phyloP scores from a whole-genome alignment of 2,113 vertebrate species.

The Leptocoma aspasia region DNA sequence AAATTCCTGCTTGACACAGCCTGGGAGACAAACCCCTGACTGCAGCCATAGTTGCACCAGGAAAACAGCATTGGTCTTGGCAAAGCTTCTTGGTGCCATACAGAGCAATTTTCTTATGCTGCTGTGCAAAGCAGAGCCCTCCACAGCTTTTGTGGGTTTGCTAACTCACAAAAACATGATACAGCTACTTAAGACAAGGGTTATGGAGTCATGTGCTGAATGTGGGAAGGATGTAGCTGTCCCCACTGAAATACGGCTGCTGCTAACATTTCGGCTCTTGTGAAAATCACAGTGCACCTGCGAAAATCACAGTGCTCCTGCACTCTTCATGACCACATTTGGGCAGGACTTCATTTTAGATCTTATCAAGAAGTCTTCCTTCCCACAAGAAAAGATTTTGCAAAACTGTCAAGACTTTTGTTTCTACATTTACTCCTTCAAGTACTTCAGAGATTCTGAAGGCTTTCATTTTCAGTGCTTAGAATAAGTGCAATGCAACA shows the following conservation, averaged over 20 bases:
- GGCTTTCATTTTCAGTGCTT: background rate
- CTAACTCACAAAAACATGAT: background rate
- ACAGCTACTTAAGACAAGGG: background rate
- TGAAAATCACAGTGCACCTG: background rate
- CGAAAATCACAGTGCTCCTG: background rate
- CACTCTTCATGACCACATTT: background rate
- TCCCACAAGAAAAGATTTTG: background rate
- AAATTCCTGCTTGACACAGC: background rate
- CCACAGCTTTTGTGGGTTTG: background rate
- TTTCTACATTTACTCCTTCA: background rate
- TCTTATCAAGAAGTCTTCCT: background rate
- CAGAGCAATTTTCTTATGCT: background rate
- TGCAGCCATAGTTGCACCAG: background rate
- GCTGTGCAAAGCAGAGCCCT: background rate
- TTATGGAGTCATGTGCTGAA: rapidly evolving
- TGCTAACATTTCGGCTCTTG: background rate
- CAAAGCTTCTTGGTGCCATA: background rate
- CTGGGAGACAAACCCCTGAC: background rate
- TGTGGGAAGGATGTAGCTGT: background rate
- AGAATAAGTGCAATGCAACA: background rate
- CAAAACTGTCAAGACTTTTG: background rate
- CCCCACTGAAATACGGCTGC: background rate
- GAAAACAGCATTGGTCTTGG: background rate
- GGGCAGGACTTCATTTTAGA: background rate
- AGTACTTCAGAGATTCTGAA: background rate